A percentile compares a stretch with the other conserved stretches of the same genome.
Conservation (phyloP, 2,888 invertebrate genomes). For the Labia minor region DNA sequence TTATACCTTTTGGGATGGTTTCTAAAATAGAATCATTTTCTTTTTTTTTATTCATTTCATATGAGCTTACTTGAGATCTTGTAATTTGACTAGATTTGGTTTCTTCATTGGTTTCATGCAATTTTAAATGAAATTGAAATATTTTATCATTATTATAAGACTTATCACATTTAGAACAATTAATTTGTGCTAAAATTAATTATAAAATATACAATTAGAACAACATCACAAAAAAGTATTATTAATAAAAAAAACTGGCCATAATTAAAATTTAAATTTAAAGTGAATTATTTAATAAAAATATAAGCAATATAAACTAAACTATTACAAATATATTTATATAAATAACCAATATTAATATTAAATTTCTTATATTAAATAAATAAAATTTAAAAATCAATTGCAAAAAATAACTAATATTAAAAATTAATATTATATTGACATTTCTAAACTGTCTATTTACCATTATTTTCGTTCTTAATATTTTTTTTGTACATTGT, state of each 20-base stretch:
- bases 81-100: slow-evolving; percentile 4
- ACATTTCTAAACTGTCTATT: no score
- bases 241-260: neutral
- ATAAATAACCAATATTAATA: no score
- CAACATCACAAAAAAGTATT: neutral
- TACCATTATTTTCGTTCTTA: no score
- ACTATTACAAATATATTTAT: no score
- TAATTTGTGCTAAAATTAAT: slow-evolving; percentile 23
- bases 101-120: slow-evolving; percentile 24
- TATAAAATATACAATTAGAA: neutral
- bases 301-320: no score
- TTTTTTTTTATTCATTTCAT: neutral
- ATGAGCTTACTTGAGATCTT: neutral
- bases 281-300: no score
- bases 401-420: no score
- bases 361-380: no score
- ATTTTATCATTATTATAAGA: slow-evolving; percentile 26
- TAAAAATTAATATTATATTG: no score
- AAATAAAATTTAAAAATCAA: no score
- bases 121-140: slow-evolving; percentile 26
- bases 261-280: neutral
- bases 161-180: slow-evolving; percentile 28
- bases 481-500: no score
- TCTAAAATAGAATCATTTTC: neutral
- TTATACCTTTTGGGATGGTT: no score